Base-by-base conservation (phyloP, 2,888 invertebrate genomes). In the Cerceris ruficornis region DNA sequence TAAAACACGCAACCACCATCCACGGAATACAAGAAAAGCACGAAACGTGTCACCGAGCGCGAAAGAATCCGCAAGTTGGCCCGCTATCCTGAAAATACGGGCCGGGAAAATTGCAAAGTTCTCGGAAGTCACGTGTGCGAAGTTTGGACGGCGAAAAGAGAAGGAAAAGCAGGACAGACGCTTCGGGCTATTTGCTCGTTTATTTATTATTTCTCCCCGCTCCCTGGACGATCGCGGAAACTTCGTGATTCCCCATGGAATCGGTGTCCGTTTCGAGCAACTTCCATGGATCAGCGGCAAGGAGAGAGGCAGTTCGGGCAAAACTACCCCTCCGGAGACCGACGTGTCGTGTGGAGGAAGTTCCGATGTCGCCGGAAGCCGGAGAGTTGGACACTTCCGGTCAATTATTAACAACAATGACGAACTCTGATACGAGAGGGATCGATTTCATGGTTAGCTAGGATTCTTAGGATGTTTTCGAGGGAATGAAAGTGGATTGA, bases 241-340 rank as follows among this genome's bases (percentile, higher is more conserved):
- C 74, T 85, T 75, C 28, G 41, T 7, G 64, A 70, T 66, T 86
- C 86, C 84, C 80, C 54, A 7, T 14, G 81, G 86, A 77, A 76
- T 62, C 68, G 81, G 79, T 80, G 74, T 70, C 72, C 77, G 75
- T 76, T 81, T 81, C 74, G 57, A 50, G 55, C 28, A 81, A 85
- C 74, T 84, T 83, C 59, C 17, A 7, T 41, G 57, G 61, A 69
- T 69, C 69, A 61, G 41, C 28, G 43, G 15, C 11, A 42, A 50
- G 65, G 59, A 61, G 65, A 65, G 71, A 76, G 28, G 60, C 79
- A 78, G 75, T 81, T 81, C 41, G 75, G 65, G 28, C 4, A 28
- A 70, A 77, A 83, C 75, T 77, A 58, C 74, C 46, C 60, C 62
- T 73, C 68, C 49, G 50, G 77, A 66, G 66, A 68, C 69, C 68